These are phyloP conservation scores for Xenus cinereus DNA, from an alignment of 2,113 vertebrate species.

Conservation along the genomic window DNA sequence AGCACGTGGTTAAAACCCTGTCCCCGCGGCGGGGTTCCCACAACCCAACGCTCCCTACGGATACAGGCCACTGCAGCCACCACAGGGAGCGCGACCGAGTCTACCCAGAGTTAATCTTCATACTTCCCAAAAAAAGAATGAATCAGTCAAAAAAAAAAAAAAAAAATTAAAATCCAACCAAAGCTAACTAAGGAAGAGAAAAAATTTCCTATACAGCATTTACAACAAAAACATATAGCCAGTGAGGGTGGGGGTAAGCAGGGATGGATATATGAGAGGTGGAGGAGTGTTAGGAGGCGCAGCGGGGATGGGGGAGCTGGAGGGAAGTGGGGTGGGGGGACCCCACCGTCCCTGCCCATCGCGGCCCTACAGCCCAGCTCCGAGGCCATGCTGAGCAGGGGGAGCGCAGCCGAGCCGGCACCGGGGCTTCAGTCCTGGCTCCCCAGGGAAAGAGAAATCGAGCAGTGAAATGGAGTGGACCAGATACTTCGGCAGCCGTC, in stretches of 20 bases:
- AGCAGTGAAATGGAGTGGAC: slow-evolving; percentile 53
- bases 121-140: slow-evolving; percentile 33
- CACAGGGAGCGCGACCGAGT: background rate
- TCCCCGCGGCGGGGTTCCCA: background rate
- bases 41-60: background rate
- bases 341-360: background rate
- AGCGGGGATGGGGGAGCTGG: background rate
- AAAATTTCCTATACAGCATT: slow-evolving; percentile 81
- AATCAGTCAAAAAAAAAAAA: slow-evolving; percentile 19
- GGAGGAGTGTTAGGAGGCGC: slow-evolving; percentile 52
- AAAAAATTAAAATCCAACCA: slow-evolving; percentile 22
- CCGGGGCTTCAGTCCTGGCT: background rate
- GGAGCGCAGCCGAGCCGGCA: background rate
- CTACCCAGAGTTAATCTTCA: slow-evolving; percentile 59
- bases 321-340: background rate
- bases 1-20: slow-evolving; percentile 17
- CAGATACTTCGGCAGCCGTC: slow-evolving; percentile 17
- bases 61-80: background rate
- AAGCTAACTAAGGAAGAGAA: slow-evolving; percentile 66
- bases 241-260: slow-evolving; percentile 20
- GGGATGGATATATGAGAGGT: slow-evolving; percentile 53
- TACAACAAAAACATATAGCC: slow-evolving; percentile 78
- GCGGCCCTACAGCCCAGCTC: background rate
- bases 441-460: background rate
- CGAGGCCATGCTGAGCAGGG: background rate